A percentile compares a stretch with the other conserved stretches of the same genome.
Conservation (phyloP, 1,140 invertebrate genomes). For the Drosophila virilis region DNA sequence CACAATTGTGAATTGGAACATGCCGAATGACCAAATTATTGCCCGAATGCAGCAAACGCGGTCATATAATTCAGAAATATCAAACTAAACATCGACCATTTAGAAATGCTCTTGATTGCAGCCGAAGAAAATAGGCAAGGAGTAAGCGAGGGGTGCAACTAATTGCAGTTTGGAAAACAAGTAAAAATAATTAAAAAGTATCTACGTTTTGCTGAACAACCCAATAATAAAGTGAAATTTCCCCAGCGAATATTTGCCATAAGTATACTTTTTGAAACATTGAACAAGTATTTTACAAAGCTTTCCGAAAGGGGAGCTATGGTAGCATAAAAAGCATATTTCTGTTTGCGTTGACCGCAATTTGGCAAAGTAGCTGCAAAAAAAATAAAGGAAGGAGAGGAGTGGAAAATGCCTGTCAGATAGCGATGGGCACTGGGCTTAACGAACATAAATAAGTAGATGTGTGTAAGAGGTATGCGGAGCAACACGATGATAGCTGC, state of each 20-base stretch:
- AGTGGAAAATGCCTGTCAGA: slow-evolving; percentile 9
- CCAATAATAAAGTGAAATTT: slow-evolving; percentile 10
- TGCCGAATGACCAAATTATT: slow-evolving; percentile 20
- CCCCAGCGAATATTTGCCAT: slow-evolving; percentile 13
- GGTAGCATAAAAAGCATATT: slow-evolving; percentile 13
- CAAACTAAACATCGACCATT: slow-evolving; percentile 57
- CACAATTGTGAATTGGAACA: slow-evolving; percentile 24
- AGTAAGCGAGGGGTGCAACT: not conserved
- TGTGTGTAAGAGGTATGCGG: not conserved
- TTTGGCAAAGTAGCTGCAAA: slow-evolving; percentile 36
- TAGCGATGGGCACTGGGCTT: slow-evolving; percentile 27
- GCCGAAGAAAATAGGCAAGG: not conserved
- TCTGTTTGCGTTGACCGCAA: slow-evolving; percentile 45
- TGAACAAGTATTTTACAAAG: slow-evolving; percentile 21
- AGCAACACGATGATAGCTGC: too few species aligned
- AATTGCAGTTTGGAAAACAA: slow-evolving; percentile 27
- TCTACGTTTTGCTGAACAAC: slow-evolving; percentile 11
- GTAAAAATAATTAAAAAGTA: slow-evolving; percentile 23
- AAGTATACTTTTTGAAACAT: slow-evolving; percentile 10
- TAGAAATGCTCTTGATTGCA: slow-evolving; percentile 34
- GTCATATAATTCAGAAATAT: slow-evolving; percentile 49
- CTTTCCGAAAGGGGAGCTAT: not conserved
- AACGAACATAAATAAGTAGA: too few species aligned
- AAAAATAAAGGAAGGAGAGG: not conserved
- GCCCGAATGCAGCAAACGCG: slow-evolving; percentile 14